These are phyloP conservation scores for Delphinapterus leucas DNA, from an alignment of 2,113 vertebrate genomes.

Conservation along the genomic window DNA sequence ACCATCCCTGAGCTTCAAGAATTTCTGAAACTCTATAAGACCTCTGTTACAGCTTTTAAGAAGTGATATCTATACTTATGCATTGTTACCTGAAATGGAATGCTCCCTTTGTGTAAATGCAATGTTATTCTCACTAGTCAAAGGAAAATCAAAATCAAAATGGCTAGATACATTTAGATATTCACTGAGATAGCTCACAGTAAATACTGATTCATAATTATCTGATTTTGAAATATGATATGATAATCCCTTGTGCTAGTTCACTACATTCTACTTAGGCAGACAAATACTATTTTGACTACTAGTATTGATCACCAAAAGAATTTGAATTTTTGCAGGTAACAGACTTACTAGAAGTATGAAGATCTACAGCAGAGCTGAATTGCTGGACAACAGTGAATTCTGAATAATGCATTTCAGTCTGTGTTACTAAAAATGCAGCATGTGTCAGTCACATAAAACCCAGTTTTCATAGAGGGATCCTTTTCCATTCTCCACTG, in stretches of 20 bases:
- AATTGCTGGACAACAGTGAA: constrained; percentile 62
- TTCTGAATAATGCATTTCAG: constrained; percentile 72
- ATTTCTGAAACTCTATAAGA: not conserved
- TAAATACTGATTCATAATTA: not conserved
- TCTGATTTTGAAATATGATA: not conserved
- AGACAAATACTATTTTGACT: not conserved
- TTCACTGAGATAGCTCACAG: not conserved
- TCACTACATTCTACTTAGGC: not conserved
- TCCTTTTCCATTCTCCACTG: constrained; percentile 31
- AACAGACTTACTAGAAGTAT: not conserved
- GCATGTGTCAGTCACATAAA: constrained; percentile 67
- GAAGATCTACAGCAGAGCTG: constrained; percentile 5
- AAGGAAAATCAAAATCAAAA: constrained; percentile 44
- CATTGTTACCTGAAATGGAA: not conserved
- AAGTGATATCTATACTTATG: not conserved
- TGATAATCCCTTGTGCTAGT: not conserved
- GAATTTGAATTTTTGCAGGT: constrained; percentile 38
- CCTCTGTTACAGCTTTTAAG: not conserved
- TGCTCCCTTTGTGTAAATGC: not conserved
- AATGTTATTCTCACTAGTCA: not conserved
- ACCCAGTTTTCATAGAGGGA: constrained; percentile 18
- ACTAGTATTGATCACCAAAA: constrained; percentile 25
- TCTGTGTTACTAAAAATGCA: constrained; percentile 74
- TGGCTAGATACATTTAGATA: not conserved
- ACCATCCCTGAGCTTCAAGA: not conserved